Base-by-base conservation (phyloP, 2,113 vertebrate genomes). In the Corythoichthys haematopterus region DNA sequence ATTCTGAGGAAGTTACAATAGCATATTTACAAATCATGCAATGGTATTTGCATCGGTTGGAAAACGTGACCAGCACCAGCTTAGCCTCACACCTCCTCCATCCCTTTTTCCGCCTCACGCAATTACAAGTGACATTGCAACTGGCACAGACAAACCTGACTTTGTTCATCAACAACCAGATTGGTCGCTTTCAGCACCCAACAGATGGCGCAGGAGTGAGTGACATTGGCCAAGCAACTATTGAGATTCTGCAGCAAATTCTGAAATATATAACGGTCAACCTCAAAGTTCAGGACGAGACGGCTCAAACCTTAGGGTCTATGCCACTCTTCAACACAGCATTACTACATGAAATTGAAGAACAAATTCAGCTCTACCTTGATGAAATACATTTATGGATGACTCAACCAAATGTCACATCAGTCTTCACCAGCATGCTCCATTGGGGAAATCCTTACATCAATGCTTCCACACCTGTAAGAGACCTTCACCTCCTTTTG, bases 1-100 rank as follows among this genome's bases (percentile, higher is more conserved):
- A 91, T 37, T 45, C 75, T 0, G 2, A 50, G 0, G 38, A 84
- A 51, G 70, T 75, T 11, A 81, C 88, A 56, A 70, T 52, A 16
- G 62, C 79, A 0, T 87, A 84, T 64, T 50, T 83, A 37, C 67
- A 87, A 14, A 82, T 91, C 16, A 56, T 76, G 8, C 12, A 81
- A 35, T 92, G 90, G 90, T 92, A 92, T 76, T 69, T 93, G 67
- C 76, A 64, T 40, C 86, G 67, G 16, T 65, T 92, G 62, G 80
- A 85, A 74, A 87, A 87, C 28, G 72, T 81, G 64, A 90, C 83
- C n/a, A 84, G 67, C 11, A 65, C 28, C 53, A 86, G 87, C 66
- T 74, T 79, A 1, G 12, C 70, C 15, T 77, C 83, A 46, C 59
- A 70, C 0, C 65, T 88, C 48, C 68, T 92, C n/a, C 20, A 70